Evolutionary conservation across 2,888 invertebrate species (phyloP).

Genomic region (Petrolisthes cinctipes): DNA sequence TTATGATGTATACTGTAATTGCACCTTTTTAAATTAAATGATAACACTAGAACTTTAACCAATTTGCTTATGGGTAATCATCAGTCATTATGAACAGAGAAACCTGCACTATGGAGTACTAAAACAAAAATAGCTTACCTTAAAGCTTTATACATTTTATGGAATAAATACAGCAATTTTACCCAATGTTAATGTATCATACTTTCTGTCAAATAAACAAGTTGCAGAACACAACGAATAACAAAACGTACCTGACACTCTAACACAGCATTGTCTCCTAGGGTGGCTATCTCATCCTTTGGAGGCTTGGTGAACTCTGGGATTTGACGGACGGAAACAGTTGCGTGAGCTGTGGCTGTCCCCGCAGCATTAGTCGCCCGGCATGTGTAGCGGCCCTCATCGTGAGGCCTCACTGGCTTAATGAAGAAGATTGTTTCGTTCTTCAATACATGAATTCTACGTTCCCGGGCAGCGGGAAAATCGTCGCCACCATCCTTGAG

Average conservation of each 20-base stretch:
- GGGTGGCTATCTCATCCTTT: constrained; percentile 49
- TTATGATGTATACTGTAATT: too few relatives aligned
- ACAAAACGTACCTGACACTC: constrained; percentile 53
- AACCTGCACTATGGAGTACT: too few relatives aligned
- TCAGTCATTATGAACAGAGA: too few relatives aligned
- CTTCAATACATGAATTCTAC: constrained; percentile 88
- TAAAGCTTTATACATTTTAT: constrained; percentile 13
- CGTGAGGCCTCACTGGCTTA: constrained; percentile 87
- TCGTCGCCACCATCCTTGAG: constrained; percentile 90
- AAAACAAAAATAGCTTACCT: too few relatives aligned
- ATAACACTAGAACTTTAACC: too few relatives aligned
- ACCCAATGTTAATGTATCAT: not conserved
- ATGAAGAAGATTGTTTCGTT: constrained; percentile 93
- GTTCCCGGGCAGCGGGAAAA: constrained; percentile 93
- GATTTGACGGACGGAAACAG: constrained; percentile 51
- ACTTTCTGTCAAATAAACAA: not conserved
- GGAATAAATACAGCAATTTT: not conserved
- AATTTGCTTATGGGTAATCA: too few relatives aligned
- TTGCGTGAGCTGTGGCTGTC: constrained; percentile 69
- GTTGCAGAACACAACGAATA: not conserved
- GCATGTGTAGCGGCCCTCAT: constrained; percentile 93
- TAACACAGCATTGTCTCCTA: constrained; percentile 59
- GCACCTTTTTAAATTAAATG: too few relatives aligned
- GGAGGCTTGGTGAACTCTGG: constrained; percentile 55
- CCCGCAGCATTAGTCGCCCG: constrained; percentile 93